Base-by-base conservation (phyloP, 2,888 invertebrate genomes). In the Nomada flava region DNA sequence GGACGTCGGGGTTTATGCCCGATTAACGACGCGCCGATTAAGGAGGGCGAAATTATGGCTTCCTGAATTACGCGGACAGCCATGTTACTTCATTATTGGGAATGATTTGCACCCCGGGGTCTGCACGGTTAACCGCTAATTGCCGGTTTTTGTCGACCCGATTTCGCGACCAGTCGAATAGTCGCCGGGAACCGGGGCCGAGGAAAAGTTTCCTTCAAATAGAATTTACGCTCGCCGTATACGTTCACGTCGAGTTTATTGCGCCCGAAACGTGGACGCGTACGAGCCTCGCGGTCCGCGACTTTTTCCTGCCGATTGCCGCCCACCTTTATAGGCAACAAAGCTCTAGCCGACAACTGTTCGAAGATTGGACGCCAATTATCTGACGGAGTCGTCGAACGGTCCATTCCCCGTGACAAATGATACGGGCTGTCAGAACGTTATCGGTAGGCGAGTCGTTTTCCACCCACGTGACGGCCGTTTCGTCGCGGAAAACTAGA, bases 11-110 rank as follows among this genome's bases (percentile, higher is more conserved):
- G 63, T 64, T 57, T 76, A 71, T 47, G 36, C 13, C 1, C 67
- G 47, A 62, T 76, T 75, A 77, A 75, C 60, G 62, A 42, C 26
- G 36, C 2, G 5, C 11, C 36, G 47, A 67, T 76, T 26, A 50
- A 76, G 44, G 29, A 67, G 53, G 4, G 53, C 13, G 47, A 68
- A 62, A 53, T 76, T 77, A 67, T 42, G 20, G 60, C 65, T 75
- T 53, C 62, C 62, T 26, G 67, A 76, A 76, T 62, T 67, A 67
- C 44, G 60, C 20, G 18, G 2, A 26, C 53, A 4, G n/a, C 76
- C 20, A 2, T 13, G 26, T 52, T 36, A 50, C 53, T 78, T 76
- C 60, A 78, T 78, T 76, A 78, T 60, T 67, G 2, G 20, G 59
- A 44, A 44, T 29, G 65, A 73, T 65, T 65, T 65, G 68, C 59